Base-by-base conservation (phyloP, 2,888 invertebrate species). In the Acanthosepion pharaonis region DNA sequence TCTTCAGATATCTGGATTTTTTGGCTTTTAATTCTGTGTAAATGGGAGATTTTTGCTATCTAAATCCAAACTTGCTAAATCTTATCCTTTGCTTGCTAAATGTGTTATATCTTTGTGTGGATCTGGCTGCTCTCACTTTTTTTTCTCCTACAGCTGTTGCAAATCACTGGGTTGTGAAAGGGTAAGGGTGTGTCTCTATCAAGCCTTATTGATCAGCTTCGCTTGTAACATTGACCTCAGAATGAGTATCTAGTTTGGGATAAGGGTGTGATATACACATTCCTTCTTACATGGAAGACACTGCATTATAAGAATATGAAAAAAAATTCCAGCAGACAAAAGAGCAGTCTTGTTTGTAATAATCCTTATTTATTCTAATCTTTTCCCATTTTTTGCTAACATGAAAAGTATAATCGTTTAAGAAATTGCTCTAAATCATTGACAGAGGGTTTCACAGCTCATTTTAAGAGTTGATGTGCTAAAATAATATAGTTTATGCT, bases 41-140 rank as follows among this genome's bases (percentile, higher is more conserved):
- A 78, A 78, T 78, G 78, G 78, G n/a, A 78, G n/a, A 78, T 78
- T 78, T 78, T 33, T 78, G n/a, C n/a, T 78, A 78, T 78, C 78
- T 78, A 78, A 78, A 78, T 78, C n/a, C n/a, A 33, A 78, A 78
- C n/a, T 78, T 78, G 78, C n/a, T 78, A 78, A 78, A 78, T n/a
- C 78, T 78, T 78, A 78, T 78, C n/a, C n/a, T 78, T 78, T n/a
- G 15, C 78, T 78, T 33, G 11, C n/a, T n/a, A 18, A 78, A 78
- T 78, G 33, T 78, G 78, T 78, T 78, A 15, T n/a, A 78, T 78
- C n/a, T 78, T 78, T 78, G n/a, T 78, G n/a, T n/a, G 15, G 78
- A 78, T 78, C 15, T 78, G 78, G n/a, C 78, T n/a, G 78, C 78
- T 33, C 78, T 78, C 78, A 78, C 78, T 78, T 78, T 78, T 59